phyloP scores from a whole-genome alignment of 2,888 invertebrate genomes.

The Apamea sordens region DNA sequence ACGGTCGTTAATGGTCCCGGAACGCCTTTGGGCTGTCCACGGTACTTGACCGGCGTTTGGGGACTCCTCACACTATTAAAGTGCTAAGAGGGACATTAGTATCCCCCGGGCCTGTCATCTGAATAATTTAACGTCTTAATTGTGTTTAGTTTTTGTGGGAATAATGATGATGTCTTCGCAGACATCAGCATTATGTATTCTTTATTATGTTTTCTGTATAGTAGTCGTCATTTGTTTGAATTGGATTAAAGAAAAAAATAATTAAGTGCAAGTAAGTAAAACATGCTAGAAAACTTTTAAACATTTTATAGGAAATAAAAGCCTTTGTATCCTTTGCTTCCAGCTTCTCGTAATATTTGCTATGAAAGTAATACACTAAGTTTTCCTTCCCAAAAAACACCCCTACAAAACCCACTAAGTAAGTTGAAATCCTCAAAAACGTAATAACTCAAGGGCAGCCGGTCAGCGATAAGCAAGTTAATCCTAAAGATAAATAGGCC shows the following conservation, averaged over 20 bases:
- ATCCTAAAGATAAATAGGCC: conserved; percentile 88
- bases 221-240: neutral
- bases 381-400: conserved; percentile 9
- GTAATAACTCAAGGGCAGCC: conserved; percentile 75
- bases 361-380: conserved; percentile 1
- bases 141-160: conserved; percentile 79
- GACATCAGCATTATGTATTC: too few species aligned
- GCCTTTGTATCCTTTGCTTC: neutral
- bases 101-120: conserved; percentile 84
- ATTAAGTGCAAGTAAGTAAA: neutral
- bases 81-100: conserved; percentile 89
- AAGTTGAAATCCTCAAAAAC: conserved; percentile 66
- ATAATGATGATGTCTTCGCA: conserved; percentile 44
- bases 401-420: conserved; percentile 12
- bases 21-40: conserved; percentile 85
- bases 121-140: conserved; percentile 89
- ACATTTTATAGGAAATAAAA: neutral
- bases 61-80: conserved; percentile 86
- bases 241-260: neutral
- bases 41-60: conserved; percentile 84
- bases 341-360: neutral
- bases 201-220: neutral
- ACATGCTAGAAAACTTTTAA: too few species aligned
- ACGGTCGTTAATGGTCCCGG: conserved; percentile 81
- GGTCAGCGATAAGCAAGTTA: conserved; percentile 87